Base-by-base conservation (phyloP, 2,797 vertebrate genomes). In the Delichon dasypus region DNA sequence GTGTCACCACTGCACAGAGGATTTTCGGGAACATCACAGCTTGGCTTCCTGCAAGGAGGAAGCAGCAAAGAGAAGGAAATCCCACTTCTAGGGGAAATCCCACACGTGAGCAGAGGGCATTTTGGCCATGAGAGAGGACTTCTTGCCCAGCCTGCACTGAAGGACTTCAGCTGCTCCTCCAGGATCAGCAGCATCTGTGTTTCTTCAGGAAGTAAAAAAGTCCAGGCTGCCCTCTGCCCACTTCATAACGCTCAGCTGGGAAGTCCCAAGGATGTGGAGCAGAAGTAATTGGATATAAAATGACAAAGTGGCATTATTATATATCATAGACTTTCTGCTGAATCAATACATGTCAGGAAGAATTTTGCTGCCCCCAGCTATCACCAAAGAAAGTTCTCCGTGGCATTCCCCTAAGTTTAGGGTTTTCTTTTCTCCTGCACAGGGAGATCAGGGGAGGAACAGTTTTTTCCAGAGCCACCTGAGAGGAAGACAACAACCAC, bases 261-360 rank as follows among this genome's bases (percentile, higher is more conserved):
- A 72, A 89, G 86, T 30, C 80, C 88, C 74, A 40, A 36, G 66
- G 85, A 29, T 7, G 32, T n/a, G 58, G 77, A 92, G 58, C 66
- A 81, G 88, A 86, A 90, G 51, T 72, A 86, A 90, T 54, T 36
- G n/a, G 74, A 62, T 62, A 72, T 30, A 75, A 92, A 84, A 86
- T 27, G 77, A 78, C 74, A 25, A 86, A 84, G 54, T 44, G 30
- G 34, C 80, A 44, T 92, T 62, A 76, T 89, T 84, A 75, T 15
- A 17, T 15, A 88, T 79, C 75, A 84, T 1, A 85, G 94, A 45
- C 47, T 57, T 85, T 64, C 22, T 53, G 22, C 50, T 75, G 71
- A 76, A 90, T 87, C 86, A 51, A 34, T 90, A 51, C 27, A 7
- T 3, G 51, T 51, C 90, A 85, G 92, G 32, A 76, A 51, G 54